Conservation (phyloP, 2,113 vertebrate species). For the Hyla sarda region DNA sequence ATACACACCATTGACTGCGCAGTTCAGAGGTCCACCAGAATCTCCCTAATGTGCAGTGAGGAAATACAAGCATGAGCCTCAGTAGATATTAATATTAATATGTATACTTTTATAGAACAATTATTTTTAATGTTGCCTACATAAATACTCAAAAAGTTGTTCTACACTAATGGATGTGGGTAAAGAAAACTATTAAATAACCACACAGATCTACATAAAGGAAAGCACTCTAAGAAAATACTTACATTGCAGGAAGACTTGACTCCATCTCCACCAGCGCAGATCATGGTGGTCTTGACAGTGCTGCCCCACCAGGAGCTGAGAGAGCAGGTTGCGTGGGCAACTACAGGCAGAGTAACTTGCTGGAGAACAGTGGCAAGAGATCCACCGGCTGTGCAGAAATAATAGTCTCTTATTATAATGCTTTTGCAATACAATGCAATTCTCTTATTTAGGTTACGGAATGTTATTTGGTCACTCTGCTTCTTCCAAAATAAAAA, state of each 20-base stretch:
- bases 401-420: not conserved
- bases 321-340: slow-evolving; percentile 77
- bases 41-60: slow-evolving; percentile 75
- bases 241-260: slow-evolving; percentile 83
- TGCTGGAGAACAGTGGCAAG: slow-evolving; percentile 82
- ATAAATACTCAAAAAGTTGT: no score
- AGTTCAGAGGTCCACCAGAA: slow-evolving; percentile 89
- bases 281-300: slow-evolving; percentile 86
- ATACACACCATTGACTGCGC: slow-evolving; percentile 77
- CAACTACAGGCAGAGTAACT: slow-evolving; percentile 81
- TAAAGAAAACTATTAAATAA: no score
- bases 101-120: no score
- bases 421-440: no score
- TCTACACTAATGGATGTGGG: no score
- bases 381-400: slow-evolving; percentile 77
- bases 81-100: no score
- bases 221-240: not conserved
- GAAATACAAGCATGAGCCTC: not conserved
- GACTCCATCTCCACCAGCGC: slow-evolving; percentile 78
- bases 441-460: no score
- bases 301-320: slow-evolving; percentile 83
- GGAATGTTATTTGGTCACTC: no score
- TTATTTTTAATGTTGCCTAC: no score
- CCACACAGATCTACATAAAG: no score
- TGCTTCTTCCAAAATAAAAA: no score